These are phyloP conservation scores for Quadroppia sp. DNA, from an alignment of 2,888 invertebrate genomes.

Conservation along the genomic window DNA sequence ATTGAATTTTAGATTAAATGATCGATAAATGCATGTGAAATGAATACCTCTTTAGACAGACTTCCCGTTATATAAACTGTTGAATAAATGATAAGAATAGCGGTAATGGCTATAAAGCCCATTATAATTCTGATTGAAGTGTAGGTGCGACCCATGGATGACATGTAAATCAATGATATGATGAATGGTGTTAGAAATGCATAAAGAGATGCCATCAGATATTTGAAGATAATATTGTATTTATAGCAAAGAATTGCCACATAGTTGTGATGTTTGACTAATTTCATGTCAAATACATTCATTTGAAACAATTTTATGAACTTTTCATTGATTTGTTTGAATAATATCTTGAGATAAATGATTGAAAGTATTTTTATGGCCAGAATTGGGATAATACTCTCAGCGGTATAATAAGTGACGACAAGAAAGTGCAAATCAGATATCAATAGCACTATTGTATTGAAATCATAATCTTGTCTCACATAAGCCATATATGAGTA, in stretches of 20 bases:
- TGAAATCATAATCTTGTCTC: neutral
- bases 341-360: neutral
- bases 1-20: neutral
- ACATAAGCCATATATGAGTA: neutral
- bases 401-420: neutral
- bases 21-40: too few relatives aligned
- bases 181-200: neutral
- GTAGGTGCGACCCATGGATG: neutral
- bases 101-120: neutral
- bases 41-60: neutral
- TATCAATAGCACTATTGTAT: neutral
- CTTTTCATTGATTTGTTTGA: conserved; percentile 1
- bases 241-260: neutral
- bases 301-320: neutral
- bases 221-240: neutral
- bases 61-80: neutral
- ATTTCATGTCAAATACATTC: neutral
- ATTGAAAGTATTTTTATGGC: neutral
- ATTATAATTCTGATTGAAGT: neutral
- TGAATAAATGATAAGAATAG: neutral
- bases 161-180: neutral
- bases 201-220: neutral
- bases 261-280: neutral
- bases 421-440: neutral
- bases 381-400: neutral